A percentile compares a stretch with the other conserved stretches of the same genome.
phyloP scores from a whole-genome alignment of 2,888 invertebrate genomes.

The Resseliella maxima region DNA sequence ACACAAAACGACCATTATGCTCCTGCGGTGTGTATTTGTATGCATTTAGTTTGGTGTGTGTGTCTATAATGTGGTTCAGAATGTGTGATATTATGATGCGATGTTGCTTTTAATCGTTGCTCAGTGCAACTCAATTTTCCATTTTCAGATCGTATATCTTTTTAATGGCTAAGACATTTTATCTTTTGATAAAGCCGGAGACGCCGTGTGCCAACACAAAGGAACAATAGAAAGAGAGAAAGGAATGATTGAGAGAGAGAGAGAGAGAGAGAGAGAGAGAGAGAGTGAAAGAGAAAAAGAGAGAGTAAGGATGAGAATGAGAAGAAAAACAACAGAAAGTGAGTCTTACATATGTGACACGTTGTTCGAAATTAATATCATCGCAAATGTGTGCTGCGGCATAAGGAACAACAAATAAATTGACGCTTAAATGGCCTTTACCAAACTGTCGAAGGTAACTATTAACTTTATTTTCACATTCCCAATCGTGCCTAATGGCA shows the following conservation, averaged over 20 bases:
- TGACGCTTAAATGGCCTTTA: conserved; percentile 26
- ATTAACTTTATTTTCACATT: background rate
- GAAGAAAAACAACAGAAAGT: conserved; percentile 13
- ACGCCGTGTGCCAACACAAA: conserved; percentile 57
- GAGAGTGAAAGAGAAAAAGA: background rate
- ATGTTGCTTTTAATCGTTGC: conserved; percentile 54
- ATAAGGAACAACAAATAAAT: conserved; percentile 36
- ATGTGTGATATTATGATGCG: conserved; percentile 52
- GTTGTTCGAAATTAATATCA: conserved; percentile 35
- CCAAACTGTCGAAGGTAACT: background rate
- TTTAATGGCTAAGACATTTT: conserved; percentile 59
- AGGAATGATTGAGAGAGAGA: background rate
- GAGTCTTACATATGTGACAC: conserved; percentile 41
- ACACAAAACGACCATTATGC: conserved; percentile 28
- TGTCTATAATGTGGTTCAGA: conserved; percentile 35
- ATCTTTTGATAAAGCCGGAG: conserved; percentile 59
- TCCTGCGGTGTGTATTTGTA: background rate
- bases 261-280: background rate
- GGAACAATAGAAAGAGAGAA: background rate
- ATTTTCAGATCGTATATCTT: conserved; percentile 59
- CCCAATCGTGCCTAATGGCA: background rate
- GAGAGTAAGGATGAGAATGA: background rate
- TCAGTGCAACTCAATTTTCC: conserved; percentile 59
- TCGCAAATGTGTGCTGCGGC: background rate
- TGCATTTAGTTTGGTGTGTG: background rate